A percentile compares a stretch with the other conserved stretches of the same genome.
phyloP scores from a whole-genome alignment of 2,113 vertebrate species.

The Poeciliopsis turrubarensis region DNA sequence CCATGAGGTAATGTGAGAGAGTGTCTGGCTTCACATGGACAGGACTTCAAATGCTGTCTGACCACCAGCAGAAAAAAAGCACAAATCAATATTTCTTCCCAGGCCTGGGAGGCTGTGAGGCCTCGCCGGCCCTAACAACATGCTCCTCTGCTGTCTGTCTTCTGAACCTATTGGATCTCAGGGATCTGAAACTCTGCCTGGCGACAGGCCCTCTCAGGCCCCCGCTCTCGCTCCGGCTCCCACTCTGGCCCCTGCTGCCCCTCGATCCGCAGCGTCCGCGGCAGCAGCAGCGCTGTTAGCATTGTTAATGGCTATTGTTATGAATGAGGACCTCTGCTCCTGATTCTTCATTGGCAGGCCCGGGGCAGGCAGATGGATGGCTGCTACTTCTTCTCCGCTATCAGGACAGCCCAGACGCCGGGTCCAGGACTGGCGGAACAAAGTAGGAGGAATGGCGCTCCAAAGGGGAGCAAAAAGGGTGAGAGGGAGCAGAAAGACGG shows the following conservation, averaged over 20 bases:
- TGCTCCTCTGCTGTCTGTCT: conserved; percentile 57
- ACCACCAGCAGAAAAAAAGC: conserved; percentile 64
- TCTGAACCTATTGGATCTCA: conserved; percentile 76
- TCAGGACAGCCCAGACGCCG: conserved; percentile 79
- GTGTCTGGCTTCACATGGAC: conserved; percentile 51
- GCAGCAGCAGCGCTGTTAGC: conserved; percentile 74
- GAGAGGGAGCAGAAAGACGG: conserved; percentile 46
- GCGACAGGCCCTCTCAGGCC: conserved; percentile 74
- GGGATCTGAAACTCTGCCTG: conserved; percentile 78
- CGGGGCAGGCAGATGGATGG: conserved; percentile 81
- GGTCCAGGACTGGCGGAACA: conserved; percentile 79
- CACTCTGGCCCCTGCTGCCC: conserved; percentile 55
- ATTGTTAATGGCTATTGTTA: conserved; percentile 85
- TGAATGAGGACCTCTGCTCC: conserved; percentile 83
- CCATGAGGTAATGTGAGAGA: conserved; percentile 50
- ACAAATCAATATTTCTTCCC: conserved; percentile 77
- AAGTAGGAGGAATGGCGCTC: conserved; percentile 83
- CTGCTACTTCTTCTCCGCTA: conserved; percentile 77
- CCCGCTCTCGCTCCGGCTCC: conserved; percentile 39
- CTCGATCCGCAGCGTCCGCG: conserved; percentile 52
- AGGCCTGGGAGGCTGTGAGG: conserved; percentile 66
- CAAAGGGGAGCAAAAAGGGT: conserved; percentile 56
- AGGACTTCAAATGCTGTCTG: conserved; percentile 70
- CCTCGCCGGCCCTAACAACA: conserved; percentile 73
- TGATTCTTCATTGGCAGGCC: conserved; percentile 72